Base-by-base conservation (phyloP, 2,113 vertebrate genomes). In the Gambusia affinis region DNA sequence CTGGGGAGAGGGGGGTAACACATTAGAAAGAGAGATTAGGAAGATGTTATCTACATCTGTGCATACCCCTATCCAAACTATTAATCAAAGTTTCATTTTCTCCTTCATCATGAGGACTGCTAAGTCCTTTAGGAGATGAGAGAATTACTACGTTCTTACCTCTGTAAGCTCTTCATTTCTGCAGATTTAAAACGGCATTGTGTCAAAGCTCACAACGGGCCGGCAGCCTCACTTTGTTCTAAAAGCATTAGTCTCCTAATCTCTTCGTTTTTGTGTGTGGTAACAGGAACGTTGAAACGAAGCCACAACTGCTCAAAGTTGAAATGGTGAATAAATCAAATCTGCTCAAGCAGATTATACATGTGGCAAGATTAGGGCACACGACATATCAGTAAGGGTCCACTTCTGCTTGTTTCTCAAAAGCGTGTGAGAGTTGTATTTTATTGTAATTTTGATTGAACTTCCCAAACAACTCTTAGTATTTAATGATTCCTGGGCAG, bases 181-280 rank as follows among this genome's bases (percentile, higher is more conserved):
- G 81, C 80, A 83, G 89, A 90, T 93, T 94, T 93, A 88, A 86
- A 91, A 85, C 65, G 78, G 82, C 87, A 82, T 80, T 78, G 89
- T 90, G 91, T 93, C 85, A 88, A 81, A 92, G 88, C 83, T 89
- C 79, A 81, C 83, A 91, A 80, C 82, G 85, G 85, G 91, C 85
- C 57, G 64, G 79, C 82, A 84, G 84, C 84, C 81, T 75, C 75
- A 81, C 91, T 90, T 93, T 87, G 82, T 88, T 88, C 87, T 91
- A 91, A 94, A 93, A 76, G 89, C 84, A 92, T 95, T 94, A 94
- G 83, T 84, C 60, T 79, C 70, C 70, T 93, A 94, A 95, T 94
- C 90, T 89, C 78, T 74, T 84, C 57, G 70, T 90, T 90, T 91
- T 70, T 78, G 75, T 67, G 66, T 77, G 74, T 72, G 67, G 75